Evolutionary conservation across 2,888 invertebrate species (phyloP).

Genomic region (Drosophila peninsularis): DNA sequence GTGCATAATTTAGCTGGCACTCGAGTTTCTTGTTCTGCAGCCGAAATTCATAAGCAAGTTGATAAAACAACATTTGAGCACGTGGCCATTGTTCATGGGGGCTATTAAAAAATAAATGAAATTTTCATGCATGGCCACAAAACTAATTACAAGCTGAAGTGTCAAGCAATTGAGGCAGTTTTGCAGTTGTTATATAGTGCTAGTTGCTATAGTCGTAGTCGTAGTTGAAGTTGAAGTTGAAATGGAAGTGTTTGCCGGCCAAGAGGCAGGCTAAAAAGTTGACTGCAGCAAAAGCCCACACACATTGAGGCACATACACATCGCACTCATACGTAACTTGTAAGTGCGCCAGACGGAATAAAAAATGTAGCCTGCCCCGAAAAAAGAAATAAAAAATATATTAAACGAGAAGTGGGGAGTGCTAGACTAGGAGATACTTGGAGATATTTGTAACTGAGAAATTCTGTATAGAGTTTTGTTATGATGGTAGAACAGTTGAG

Average conservation of each 20-base stretch:
- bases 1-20: neutral
- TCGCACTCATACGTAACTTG: constrained; percentile 40
- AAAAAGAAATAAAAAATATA: constrained; percentile 31
- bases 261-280: constrained; percentile 72
- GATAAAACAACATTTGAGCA: constrained; percentile 27
- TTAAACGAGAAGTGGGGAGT: too few relatives aligned
- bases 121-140: constrained; percentile 71
- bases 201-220: constrained; percentile 40
- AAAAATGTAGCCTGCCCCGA: constrained; percentile 31
- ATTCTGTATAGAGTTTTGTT: too few relatives aligned
- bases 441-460: neutral
- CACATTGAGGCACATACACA: constrained; percentile 1
- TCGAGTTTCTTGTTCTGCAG: neutral
- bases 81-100: constrained; percentile 45
- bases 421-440: neutral
- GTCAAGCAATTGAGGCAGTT: constrained; percentile 71
- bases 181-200: constrained; percentile 27
- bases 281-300: constrained; percentile 41
- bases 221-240: constrained; percentile 48
- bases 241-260: constrained; percentile 58
- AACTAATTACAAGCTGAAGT: constrained; percentile 76
- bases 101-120: constrained; percentile 54
- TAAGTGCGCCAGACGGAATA: constrained; percentile 65
- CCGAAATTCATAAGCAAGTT: neutral
- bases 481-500: too few relatives aligned